phyloP scores from a whole-genome alignment of 2,888 invertebrate genomes.

The Pecten maximus region DNA sequence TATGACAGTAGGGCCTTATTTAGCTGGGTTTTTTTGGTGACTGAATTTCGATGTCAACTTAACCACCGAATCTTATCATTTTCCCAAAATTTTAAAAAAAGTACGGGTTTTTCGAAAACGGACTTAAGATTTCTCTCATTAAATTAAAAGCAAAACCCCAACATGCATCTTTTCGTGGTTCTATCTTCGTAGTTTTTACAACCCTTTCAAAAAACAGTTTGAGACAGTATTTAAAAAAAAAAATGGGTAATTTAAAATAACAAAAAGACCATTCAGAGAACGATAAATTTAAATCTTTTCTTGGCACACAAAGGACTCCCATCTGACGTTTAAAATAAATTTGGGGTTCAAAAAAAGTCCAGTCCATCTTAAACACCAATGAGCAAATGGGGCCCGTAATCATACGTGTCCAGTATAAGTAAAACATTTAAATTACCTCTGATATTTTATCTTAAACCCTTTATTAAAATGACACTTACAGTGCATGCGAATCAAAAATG shows the following conservation, averaged over 20 bases:
- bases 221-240: background rate
- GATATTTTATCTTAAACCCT: background rate
- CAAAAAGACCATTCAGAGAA: background rate
- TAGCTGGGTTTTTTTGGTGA: too few relatives aligned
- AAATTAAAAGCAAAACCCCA: background rate
- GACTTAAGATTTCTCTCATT: background rate
- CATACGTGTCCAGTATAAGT: background rate
- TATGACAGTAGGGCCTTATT: too few relatives aligned
- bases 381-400: background rate
- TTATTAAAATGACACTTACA: background rate
- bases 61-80: background rate
- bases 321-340: background rate
- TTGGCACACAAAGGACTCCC: background rate
- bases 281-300: background rate
- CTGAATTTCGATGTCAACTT: background rate
- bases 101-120: background rate
- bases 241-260: background rate
- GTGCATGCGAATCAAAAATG: background rate
- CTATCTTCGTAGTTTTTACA: background rate
- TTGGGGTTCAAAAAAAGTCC: background rate
- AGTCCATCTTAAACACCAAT: background rate
- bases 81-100: background rate
- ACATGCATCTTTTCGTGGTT: background rate
- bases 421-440: background rate
- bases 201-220: background rate